Evolutionary conservation across 1,140 invertebrate genomes (phyloP).

Genomic region (Coenobita brevimanus): DNA sequence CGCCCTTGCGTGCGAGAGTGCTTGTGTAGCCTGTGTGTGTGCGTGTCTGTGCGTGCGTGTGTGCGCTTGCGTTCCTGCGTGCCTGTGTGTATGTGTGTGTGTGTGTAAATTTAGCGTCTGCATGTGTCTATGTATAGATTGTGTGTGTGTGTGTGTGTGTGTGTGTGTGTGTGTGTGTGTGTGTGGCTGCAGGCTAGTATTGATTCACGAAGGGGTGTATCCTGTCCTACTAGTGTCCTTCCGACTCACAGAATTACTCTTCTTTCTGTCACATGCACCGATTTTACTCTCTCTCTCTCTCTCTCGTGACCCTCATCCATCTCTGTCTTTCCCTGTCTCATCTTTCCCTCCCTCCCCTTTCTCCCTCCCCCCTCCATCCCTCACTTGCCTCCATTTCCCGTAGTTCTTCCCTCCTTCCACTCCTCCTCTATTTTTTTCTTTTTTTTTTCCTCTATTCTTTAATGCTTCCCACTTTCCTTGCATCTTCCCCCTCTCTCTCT

Average conservation of each 20-base stretch:
- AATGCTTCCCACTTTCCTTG: background rate
- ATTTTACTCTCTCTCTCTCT: background rate
- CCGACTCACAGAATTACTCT: background rate
- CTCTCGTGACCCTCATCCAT: background rate
- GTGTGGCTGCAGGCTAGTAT: too few relatives aligned
- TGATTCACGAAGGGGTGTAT: too few relatives aligned
- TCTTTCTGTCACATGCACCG: background rate
- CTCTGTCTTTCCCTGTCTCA: background rate
- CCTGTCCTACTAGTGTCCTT: background rate
- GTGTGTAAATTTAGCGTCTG: background rate
- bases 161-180: conserved; percentile 1
- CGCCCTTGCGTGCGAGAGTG: too few relatives aligned
- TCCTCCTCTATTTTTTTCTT: background rate
- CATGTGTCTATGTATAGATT: background rate
- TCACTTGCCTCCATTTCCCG: background rate
- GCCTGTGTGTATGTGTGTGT: background rate
- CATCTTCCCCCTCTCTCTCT: background rate
- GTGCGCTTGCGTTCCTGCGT: too few relatives aligned
- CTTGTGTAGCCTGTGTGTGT: too few relatives aligned
- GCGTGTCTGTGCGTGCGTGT: too few relatives aligned
- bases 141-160: conserved; percentile 1
- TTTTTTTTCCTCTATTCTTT: background rate
- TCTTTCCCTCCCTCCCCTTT: background rate
- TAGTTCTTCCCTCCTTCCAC: too few relatives aligned
- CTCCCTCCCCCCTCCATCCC: conserved; percentile 1